Evolutionary conservation across 2,888 invertebrate species (phyloP).

Genomic region (Heliothis peltigera): DNA sequence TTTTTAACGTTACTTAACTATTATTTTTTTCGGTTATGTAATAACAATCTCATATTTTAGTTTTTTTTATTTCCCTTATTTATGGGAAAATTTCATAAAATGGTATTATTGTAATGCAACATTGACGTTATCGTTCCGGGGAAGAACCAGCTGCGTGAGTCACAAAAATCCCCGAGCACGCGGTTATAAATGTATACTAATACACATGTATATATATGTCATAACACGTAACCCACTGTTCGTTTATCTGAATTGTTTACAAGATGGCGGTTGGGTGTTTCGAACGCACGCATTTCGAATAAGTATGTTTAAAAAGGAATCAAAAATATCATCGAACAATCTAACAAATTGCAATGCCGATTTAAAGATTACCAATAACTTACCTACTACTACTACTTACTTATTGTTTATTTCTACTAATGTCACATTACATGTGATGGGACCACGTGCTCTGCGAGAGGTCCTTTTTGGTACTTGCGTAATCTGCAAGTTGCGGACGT

Average conservation of each 20-base stretch:
- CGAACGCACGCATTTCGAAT: neutral
- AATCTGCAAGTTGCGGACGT: no score
- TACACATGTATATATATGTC: neutral
- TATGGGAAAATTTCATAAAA: constrained; percentile 41
- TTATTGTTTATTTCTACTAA: no score
- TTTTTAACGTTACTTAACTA: constrained; percentile 17
- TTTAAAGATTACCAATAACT: no score
- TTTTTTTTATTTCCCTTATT: constrained; percentile 24
- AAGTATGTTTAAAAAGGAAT: no score
- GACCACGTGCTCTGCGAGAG: no score
- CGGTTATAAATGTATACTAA: neutral
- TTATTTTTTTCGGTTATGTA: constrained; percentile 1
- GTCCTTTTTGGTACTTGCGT: no score
- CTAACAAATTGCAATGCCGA: no score
- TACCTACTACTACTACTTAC: no score
- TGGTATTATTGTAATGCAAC: constrained; percentile 53
- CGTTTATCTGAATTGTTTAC: constrained; percentile 8
- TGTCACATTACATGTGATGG: no score
- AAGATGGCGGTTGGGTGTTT: constrained; percentile 17
- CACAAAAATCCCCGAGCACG: constrained; percentile 75
- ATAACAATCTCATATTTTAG: neutral
- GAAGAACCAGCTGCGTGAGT: constrained; percentile 75
- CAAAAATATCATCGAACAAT: no score
- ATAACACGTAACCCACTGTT: constrained; percentile 6
- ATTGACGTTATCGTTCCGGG: constrained; percentile 63